Evolutionary conservation across 2,797 vertebrate genomes (phyloP), one percentile per base, ranked within the genome.

Genomic region (Pyrrhura leucotis): DNA sequence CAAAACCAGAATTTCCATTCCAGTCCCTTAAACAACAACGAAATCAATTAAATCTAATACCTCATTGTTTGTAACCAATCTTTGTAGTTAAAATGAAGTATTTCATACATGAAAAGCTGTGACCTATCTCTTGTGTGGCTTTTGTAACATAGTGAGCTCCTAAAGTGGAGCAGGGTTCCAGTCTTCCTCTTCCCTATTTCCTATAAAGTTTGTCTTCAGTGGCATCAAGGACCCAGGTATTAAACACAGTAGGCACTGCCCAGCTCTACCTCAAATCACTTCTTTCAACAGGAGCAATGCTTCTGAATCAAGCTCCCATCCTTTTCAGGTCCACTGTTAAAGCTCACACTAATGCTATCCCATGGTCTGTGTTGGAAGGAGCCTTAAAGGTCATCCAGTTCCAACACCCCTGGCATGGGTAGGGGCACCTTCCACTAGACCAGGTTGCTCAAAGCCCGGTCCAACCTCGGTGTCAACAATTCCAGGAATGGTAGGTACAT

Each of bases 291-390:
- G 45, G 16, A 54, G 14, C 4, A 7, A 29, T 17, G 2, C 6
- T 81, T 71, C n/a, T 79, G 33, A 93, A 75, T 48, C 33, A 78
- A 6, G 12, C 1, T 2, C 1, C 2, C 1, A 2, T 14, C 6
- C 31, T 73, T 72, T 73, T 50, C 45, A 69, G 2, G 7, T 39
- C 26, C 3, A 6, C 37, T 63, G 80, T 74, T n/a, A 67, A 74
- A 83, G 7, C 29, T 66, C 28, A 28, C 0, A 1, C 5, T 58
- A 54, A 12, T 35, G 11, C 4, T 58, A 35, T 59, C 9, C 6
- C 71, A 21, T 21, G 31, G 22, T 65, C 22, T 53, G 63, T 4
- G 12, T 48, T 54, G 16, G 9, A 85, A 85, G 20, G 10, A 19
- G n/a, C 4, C 4, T 47, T 69, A 26, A 33, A 51, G 5, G 6